Evolutionary conservation across 1,140 invertebrate genomes (phyloP).

Genomic region (Grapholita molesta): DNA sequence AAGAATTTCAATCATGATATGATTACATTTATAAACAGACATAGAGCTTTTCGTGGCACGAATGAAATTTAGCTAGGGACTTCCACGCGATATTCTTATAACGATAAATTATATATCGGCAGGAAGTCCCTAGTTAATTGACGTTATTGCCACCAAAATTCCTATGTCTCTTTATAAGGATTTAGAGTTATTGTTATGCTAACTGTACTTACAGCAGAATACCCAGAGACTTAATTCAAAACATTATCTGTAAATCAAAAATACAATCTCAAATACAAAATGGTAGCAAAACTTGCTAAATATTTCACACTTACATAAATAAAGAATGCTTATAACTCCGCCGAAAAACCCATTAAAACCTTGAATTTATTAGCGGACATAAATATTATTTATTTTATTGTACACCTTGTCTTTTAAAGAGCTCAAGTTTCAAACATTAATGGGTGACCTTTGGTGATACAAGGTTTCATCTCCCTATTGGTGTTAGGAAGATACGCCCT

Average conservation of each 20-base stretch:
- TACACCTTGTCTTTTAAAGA: constrained; percentile 57
- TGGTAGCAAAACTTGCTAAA: constrained; percentile 7
- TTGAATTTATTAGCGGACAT: constrained; percentile 59
- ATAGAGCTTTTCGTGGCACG: no score
- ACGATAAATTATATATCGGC: no score
- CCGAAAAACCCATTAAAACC: constrained; percentile 58
- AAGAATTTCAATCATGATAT: no score
- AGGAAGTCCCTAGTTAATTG: no score
- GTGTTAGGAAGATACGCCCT: background rate
- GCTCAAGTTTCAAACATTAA: constrained; percentile 62
- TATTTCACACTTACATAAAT: constrained; percentile 41
- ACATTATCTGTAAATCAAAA: background rate
- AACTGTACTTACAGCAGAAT: no score
- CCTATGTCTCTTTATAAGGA: no score
- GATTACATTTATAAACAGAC: no score
- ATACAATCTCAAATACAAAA: background rate
- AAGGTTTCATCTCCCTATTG: background rate
- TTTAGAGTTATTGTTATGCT: no score
- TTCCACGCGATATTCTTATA: no score
- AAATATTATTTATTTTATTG: constrained; percentile 64
- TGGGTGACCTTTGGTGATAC: constrained; percentile 33
- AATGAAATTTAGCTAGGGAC: no score
- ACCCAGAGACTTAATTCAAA: background rate
- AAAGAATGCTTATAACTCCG: constrained; percentile 35
- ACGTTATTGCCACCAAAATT: no score